Evolutionary conservation across 2,797 vertebrate genomes (phyloP), one percentile per base, ranked within the genome.

Genomic region (Steatocranus sp.): DNA sequence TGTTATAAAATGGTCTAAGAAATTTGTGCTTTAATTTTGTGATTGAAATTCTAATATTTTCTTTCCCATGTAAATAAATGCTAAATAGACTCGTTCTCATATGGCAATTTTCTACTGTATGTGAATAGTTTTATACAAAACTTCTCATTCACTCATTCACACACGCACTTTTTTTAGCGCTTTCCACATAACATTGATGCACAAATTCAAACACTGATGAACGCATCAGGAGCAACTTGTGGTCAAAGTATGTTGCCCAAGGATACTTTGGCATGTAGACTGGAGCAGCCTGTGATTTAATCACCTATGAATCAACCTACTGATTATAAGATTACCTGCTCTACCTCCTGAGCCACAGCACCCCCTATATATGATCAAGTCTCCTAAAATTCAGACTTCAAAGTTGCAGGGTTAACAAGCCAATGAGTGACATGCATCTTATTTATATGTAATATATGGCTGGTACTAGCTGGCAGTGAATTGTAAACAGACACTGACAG

Each of bases 121-220:
- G 10, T 20, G 18, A 61, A 34, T 1, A 36, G 56, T 36, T 36
- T 61, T 61, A 61, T 34, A 34, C 6, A 34, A 34, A 61, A 61
- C 30, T 34, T 12, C 17, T 61, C 56, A 61, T 61, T 61, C 17
- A 61, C 10, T 20, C 18, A 8, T 36, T 36, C 11, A 20, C 20
- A 36, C 32, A 36, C 0, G 1, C 58, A 12, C 58, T 36, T 61
- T 36, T 5, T 58, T 61, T 18, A 18, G 0, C 3, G 1, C 0
- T 58, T 58, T 58, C 56, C 18, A n/a, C 30, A 12, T 61, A 61
- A 61, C 56, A 61, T 34, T 0, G 3, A 61, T 3, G 30, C 56
- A 34, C 30, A 61, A 61, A 63, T 36, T 36, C 32, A 63, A 34
- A 2, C 18, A n/a, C 11, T 8, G 18, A 61, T 12, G 56, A 0